These are phyloP conservation scores for Periplaneta americana DNA, from an alignment of 1,140 invertebrate genomes.

Conservation along the genomic window DNA sequence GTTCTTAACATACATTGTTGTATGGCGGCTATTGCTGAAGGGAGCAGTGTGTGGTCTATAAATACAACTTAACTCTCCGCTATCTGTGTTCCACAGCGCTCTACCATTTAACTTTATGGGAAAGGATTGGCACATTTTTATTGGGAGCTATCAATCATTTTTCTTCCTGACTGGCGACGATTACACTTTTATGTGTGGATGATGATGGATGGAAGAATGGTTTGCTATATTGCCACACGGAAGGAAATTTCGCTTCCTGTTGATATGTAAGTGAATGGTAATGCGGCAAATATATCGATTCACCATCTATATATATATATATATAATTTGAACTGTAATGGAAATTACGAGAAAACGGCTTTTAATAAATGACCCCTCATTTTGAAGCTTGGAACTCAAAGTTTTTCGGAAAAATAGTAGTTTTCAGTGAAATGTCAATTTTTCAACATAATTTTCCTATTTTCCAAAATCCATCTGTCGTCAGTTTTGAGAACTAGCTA, in stretches of 20 bases:
- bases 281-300: neutral
- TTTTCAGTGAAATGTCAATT: neutral
- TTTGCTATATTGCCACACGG: neutral
- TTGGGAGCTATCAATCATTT: neutral
- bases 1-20: no score
- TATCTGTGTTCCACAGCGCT: neutral
- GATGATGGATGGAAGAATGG: neutral
- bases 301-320: neutral
- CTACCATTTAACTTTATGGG: neutral
- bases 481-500: no score
- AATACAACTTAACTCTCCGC: neutral
- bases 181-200: neutral
- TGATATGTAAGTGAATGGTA: neutral
- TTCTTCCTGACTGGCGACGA: neutral
- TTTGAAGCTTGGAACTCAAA: neutral
- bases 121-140: neutral
- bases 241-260: neutral
- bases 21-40: neutral
- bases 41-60: no score
- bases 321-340: neutral
- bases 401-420: neutral
- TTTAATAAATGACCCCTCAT: neutral
- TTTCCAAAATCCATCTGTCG: no score
- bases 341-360: no score
- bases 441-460: no score